These are phyloP conservation scores for Mellilla xanthometata DNA, from an alignment of 2,888 invertebrate genomes.

Conservation along the genomic window DNA sequence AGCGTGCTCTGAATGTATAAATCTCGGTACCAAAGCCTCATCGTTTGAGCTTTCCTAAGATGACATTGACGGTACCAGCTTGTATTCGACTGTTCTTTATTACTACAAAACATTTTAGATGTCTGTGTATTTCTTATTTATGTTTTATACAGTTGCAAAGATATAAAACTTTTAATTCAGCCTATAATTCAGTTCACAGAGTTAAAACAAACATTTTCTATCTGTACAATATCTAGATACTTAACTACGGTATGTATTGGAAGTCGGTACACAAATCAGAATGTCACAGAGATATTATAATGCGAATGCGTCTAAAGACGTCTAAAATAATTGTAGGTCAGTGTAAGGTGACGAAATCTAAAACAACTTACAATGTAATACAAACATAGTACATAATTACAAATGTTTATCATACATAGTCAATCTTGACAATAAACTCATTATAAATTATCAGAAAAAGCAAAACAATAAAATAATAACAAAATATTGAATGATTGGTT, in stretches of 20 bases:
- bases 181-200: conserved; percentile 17
- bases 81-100: background rate
- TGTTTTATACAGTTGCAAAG: conserved; percentile 2
- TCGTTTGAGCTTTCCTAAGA: conserved; percentile 9
- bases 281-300: no score
- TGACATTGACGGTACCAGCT: conserved; percentile 2
- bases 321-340: conserved; percentile 17
- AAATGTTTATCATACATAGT: no score
- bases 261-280: no score
- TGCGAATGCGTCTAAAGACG: background rate
- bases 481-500: no score
- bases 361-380: background rate
- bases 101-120: background rate
- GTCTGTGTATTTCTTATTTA: conserved; percentile 2
- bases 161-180: conserved; percentile 12
- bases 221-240: no score
- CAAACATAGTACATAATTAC: no score
- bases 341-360: conserved; percentile 9
- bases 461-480: no score
- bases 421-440: no score
- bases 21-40: conserved; percentile 23
- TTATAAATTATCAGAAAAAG: no score
- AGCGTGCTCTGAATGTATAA: conserved; percentile 43
- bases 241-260: no score
- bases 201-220: conserved; percentile 1